Evolutionary conservation across 53 echinoderm and acorn worm genomes (phyloP).

Genomic region (Patiria pectinifera): DNA sequence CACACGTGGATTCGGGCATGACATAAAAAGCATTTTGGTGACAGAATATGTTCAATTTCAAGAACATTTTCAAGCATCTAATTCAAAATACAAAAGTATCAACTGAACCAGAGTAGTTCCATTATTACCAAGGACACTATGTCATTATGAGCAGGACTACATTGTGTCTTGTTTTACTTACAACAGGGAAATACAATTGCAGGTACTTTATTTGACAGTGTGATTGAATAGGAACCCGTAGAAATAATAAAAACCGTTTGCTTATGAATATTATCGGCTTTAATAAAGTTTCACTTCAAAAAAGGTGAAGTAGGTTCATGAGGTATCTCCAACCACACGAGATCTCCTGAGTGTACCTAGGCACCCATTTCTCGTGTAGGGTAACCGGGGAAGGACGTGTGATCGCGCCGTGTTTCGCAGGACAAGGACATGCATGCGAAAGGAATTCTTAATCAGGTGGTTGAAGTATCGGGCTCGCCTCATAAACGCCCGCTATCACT

Average conservation of each 20-base stretch:
- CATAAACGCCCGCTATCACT: background rate
- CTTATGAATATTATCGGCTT: background rate
- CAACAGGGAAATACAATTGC: background rate
- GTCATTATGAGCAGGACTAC: too few species aligned
- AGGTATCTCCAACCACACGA: background rate
- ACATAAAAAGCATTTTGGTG: too few species aligned
- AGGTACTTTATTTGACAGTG: background rate
- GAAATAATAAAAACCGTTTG: background rate
- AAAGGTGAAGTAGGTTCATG: conserved; percentile 20
- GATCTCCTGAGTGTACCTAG: conserved; percentile 3
- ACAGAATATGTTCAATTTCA: too few species aligned
- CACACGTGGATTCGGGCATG: background rate
- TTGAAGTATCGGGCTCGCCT: background rate
- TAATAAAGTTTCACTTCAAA: conserved; percentile 15
- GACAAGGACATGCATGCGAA: conserved; percentile 36
- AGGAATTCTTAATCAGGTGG: conserved; percentile 53
- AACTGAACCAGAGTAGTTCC: too few species aligned
- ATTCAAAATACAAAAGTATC: too few species aligned
- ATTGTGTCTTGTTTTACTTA: too few species aligned
- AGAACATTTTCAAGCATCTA: too few species aligned
- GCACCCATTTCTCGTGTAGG: background rate
- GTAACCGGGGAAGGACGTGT: background rate
- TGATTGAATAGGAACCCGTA: background rate
- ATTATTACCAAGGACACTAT: too few species aligned
- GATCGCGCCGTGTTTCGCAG: conserved; percentile 3